These are phyloP conservation scores for Calephelis perditalis DNA, from an alignment of 2,888 invertebrate genomes.

Conservation along the genomic window DNA sequence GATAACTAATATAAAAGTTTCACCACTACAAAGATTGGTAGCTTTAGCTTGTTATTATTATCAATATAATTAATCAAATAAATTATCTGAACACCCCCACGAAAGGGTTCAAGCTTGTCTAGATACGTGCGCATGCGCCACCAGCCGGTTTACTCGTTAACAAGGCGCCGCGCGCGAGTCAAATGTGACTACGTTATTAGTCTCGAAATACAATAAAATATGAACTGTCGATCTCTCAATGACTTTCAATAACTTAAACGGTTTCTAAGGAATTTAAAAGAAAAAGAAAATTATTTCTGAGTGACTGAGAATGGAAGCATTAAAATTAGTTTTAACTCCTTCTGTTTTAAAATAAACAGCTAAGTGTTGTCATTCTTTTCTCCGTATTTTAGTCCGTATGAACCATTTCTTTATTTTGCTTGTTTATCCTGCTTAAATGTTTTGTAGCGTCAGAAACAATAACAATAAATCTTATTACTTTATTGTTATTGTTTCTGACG, in stretches of 20 bases:
- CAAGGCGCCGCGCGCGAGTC: slow-evolving; percentile 46
- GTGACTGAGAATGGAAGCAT: slow-evolving; percentile 14
- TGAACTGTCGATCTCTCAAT: slow-evolving; percentile 21
- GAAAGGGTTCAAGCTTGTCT: slow-evolving; percentile 1
- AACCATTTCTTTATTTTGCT: too few species aligned
- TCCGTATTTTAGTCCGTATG: too few species aligned
- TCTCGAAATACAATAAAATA: slow-evolving; percentile 29
- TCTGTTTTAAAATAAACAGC: too few species aligned
- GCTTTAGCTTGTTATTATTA: slow-evolving; percentile 7
- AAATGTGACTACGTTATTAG: slow-evolving; percentile 49
- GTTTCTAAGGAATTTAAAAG: slow-evolving; percentile 16
- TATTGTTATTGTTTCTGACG: too few species aligned
- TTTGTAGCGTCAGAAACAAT: too few species aligned
- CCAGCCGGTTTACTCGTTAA: slow-evolving; percentile 40
- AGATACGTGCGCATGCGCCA: slow-evolving; percentile 30
- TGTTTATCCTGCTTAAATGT: too few species aligned
- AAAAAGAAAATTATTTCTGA: slow-evolving; percentile 20
- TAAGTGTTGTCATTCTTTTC: too few species aligned
- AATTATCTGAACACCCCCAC: slow-evolving; percentile 23
- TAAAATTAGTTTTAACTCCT: not conserved
- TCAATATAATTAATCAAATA: slow-evolving; percentile 11
- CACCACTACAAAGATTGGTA: not conserved
- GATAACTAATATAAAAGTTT: not conserved
- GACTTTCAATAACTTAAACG: slow-evolving; percentile 20
- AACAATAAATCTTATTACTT: too few species aligned